A percentile compares a stretch with the other conserved stretches of the same genome.
phyloP scores from a whole-genome alignment of 2,888 invertebrate genomes.

The Megamerina dolium region DNA sequence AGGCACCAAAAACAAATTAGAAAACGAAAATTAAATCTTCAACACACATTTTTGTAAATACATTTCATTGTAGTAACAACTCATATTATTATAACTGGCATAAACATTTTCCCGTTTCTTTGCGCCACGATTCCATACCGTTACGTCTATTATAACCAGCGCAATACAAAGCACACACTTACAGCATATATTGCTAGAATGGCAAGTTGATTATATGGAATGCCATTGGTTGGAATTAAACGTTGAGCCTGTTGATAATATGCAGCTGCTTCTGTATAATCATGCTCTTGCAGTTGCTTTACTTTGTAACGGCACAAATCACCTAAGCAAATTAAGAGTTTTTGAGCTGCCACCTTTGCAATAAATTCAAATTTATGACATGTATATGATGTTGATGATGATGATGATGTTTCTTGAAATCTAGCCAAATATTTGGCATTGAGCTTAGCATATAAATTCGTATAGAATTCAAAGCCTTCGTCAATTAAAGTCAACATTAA shows the following conservation, averaged over 20 bases:
- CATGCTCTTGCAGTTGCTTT: slow-evolving; percentile 49
- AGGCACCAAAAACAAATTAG: background rate
- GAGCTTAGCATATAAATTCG: slow-evolving; percentile 64
- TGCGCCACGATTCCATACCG: no score
- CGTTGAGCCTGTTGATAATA: slow-evolving; percentile 93
- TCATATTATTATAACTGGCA: no score
- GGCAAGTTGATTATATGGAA: slow-evolving; percentile 92
- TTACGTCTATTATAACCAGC: background rate
- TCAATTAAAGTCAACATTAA: slow-evolving; percentile 56
- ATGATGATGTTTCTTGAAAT: slow-evolving; percentile 2
- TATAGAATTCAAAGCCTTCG: slow-evolving; percentile 74
- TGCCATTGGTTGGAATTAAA: slow-evolving; percentile 89
- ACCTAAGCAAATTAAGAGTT: slow-evolving; percentile 82
- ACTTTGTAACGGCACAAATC: slow-evolving; percentile 89
- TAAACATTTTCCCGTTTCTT: no score
- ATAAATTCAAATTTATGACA: slow-evolving; percentile 57
- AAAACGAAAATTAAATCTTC: no score
- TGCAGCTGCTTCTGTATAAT: slow-evolving; percentile 57
- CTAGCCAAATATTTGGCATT: slow-evolving; percentile 62
- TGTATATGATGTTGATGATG: slow-evolving; percentile 1
- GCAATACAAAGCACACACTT: slow-evolving; percentile 16
- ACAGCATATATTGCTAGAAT: slow-evolving; percentile 67
- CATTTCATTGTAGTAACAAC: no score
- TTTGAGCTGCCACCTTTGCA: slow-evolving; percentile 80
- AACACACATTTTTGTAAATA: no score